These are phyloP conservation scores for Stenodera caucasica DNA, from an alignment of 2,888 invertebrate genomes.

Conservation along the genomic window DNA sequence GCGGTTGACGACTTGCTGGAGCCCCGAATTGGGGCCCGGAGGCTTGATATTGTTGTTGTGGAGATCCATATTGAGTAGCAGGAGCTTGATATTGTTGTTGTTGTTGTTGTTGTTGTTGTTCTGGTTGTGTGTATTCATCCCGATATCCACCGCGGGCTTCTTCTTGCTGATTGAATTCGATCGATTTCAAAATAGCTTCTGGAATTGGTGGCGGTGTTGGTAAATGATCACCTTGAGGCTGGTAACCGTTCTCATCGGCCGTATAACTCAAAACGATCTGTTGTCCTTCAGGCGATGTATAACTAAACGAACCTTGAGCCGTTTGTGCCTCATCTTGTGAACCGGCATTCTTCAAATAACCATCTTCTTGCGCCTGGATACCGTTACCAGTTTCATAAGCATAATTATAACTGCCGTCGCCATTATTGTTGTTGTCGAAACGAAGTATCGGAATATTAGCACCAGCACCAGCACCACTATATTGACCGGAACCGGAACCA, in stretches of 20 bases:
- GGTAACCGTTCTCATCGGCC: slow-evolving; percentile 63
- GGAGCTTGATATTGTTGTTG: slow-evolving; percentile 28
- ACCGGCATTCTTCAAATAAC: slow-evolving; percentile 45
- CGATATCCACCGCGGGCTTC: slow-evolving; percentile 38
- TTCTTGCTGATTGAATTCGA: slow-evolving; percentile 41
- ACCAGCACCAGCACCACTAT: slow-evolving; percentile 32
- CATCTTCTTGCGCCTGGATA: slow-evolving; percentile 53
- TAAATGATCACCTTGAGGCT: slow-evolving; percentile 60
- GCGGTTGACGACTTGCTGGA: slow-evolving; percentile 2
- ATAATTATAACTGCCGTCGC: slow-evolving; percentile 45
- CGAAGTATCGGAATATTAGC: slow-evolving; percentile 42
- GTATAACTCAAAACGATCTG: slow-evolving; percentile 54
- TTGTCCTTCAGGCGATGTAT: slow-evolving; percentile 47
- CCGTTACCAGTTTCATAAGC: slow-evolving; percentile 64
- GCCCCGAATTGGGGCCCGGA: slow-evolving; percentile 22
- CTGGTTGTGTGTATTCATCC: background rate
- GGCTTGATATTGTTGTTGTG: slow-evolving; percentile 21
- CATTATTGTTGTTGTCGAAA: slow-evolving; percentile 47
- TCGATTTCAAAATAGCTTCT: slow-evolving; percentile 57
- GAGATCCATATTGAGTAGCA: slow-evolving; percentile 16
- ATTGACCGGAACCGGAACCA: slow-evolving; percentile 12
- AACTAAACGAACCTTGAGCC: slow-evolving; percentile 46
- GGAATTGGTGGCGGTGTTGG: slow-evolving; percentile 65
- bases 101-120: slow-evolving; percentile 9
- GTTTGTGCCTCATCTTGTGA: slow-evolving; percentile 36